These are phyloP conservation scores for Melanogrammus aeglefinus DNA, from an alignment of 2,797 vertebrate species.

Conservation along the genomic window DNA sequence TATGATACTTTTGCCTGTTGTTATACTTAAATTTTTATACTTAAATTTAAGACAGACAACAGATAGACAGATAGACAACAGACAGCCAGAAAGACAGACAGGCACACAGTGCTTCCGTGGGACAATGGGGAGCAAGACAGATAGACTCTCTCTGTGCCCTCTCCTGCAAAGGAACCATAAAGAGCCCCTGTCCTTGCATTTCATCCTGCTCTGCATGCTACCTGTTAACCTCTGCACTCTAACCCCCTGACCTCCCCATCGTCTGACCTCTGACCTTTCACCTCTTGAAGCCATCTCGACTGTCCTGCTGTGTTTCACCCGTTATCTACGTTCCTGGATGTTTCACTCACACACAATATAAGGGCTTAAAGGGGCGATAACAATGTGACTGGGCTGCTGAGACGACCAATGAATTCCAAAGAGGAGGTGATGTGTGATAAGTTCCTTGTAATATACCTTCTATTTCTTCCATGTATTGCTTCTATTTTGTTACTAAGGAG, in stretches of 20 bases:
- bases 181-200: conserved; percentile 46
- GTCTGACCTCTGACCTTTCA: conserved; percentile 44
- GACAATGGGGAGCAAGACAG: conserved; percentile 47
- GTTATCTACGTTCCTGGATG: conserved; percentile 4
- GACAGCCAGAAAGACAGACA: too few species aligned
- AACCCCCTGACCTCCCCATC: conserved; percentile 28
- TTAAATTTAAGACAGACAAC: conserved; percentile 19
- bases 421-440: too few species aligned
- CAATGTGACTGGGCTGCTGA: too few species aligned
- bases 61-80: too few species aligned
- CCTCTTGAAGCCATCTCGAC: conserved; percentile 49
- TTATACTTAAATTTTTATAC: too few species aligned
- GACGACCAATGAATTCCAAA: too few species aligned
- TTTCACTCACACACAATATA: too few species aligned
- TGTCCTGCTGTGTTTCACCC: conserved; percentile 42
- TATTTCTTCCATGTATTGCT: neutral
- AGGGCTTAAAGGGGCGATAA: too few species aligned
- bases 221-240: conserved; percentile 58
- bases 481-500: neutral
- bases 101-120: conserved; percentile 4
- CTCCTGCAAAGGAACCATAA: conserved; percentile 42
- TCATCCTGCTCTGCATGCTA: conserved; percentile 51
- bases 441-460: neutral
- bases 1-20: too few species aligned
- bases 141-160: conserved; percentile 41